Conservation (phyloP, 2,113 vertebrate genomes). For the Pavo muticus region DNA sequence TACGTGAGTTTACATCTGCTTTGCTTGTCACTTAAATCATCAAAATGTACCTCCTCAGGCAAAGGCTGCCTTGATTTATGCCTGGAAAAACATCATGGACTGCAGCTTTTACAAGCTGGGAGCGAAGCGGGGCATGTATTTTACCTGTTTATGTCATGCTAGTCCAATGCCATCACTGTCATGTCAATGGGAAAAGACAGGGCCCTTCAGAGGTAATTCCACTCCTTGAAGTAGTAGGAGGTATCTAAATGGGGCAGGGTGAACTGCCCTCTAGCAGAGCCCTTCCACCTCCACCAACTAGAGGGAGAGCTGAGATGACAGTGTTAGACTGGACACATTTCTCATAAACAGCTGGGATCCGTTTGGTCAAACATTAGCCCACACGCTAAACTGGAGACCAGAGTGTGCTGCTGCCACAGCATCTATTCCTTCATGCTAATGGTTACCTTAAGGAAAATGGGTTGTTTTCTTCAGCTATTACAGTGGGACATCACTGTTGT, state of each 20-base stretch:
- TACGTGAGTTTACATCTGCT: background rate
- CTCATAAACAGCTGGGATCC: background rate
- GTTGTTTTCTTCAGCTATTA: background rate
- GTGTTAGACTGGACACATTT: background rate
- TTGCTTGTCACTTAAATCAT: background rate
- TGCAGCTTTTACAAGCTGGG: background rate
- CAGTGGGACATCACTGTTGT: background rate
- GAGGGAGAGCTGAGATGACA: background rate
- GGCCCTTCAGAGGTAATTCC: background rate
- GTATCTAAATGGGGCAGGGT: background rate
- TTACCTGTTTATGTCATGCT: background rate
- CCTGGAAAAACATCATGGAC: background rate
- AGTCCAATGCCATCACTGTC: background rate
- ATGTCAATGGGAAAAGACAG: background rate
- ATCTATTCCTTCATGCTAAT: background rate
- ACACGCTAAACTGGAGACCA: rapidly evolving
- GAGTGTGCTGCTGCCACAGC: background rate
- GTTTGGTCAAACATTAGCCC: background rate
- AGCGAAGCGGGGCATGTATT: background rate
- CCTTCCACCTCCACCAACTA: background rate
- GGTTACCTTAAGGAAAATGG: background rate
- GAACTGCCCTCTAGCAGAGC: background rate
- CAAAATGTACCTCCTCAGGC: background rate
- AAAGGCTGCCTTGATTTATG: background rate
- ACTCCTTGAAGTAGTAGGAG: background rate